These are phyloP conservation scores for Fistularia tabacaria DNA, from an alignment of 2,797 vertebrate genomes.

Conservation along the genomic window DNA sequence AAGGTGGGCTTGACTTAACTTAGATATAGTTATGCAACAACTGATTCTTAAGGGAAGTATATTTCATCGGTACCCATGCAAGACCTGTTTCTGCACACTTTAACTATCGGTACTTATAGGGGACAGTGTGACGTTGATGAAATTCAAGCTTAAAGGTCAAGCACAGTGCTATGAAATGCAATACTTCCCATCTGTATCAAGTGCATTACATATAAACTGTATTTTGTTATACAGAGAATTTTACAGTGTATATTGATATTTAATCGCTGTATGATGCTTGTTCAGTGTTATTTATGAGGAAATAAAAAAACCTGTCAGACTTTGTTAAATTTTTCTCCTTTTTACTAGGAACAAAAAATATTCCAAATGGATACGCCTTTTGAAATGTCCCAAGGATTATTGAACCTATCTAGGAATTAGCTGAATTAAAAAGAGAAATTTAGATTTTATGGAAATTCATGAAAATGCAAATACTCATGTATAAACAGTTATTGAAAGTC, in stretches of 20 bases:
- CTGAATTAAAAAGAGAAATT: no score
- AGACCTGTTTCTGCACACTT: constrained; percentile 59
- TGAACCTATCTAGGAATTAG: no score
- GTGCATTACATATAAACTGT: constrained; percentile 81
- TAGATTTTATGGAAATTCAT: no score
- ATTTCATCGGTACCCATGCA: constrained; percentile 54
- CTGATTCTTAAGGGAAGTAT: constrained; percentile 67
- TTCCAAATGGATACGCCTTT: not conserved
- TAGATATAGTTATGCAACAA: constrained; percentile 77
- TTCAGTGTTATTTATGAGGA: constrained; percentile 82
- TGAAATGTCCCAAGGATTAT: no score
- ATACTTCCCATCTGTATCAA: constrained; percentile 73
- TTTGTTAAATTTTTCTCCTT: constrained; percentile 48
- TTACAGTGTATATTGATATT: constrained; percentile 77
- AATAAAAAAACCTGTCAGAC: constrained; percentile 65
- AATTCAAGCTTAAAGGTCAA: constrained; percentile 31
- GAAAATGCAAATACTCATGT: no score
- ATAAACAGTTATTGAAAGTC: no score
- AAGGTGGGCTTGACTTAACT: constrained; percentile 60
- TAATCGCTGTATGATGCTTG: constrained; percentile 79
- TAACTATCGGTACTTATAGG: constrained; percentile 20
- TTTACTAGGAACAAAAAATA: no score
- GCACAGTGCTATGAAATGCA: constrained; percentile 65
- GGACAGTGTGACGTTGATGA: constrained; percentile 18
- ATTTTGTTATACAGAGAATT: constrained; percentile 81